Base-by-base conservation (phyloP, 37 sponge, comb jelly and placozoan genomes). In the Aplysina aerophoba region DNA sequence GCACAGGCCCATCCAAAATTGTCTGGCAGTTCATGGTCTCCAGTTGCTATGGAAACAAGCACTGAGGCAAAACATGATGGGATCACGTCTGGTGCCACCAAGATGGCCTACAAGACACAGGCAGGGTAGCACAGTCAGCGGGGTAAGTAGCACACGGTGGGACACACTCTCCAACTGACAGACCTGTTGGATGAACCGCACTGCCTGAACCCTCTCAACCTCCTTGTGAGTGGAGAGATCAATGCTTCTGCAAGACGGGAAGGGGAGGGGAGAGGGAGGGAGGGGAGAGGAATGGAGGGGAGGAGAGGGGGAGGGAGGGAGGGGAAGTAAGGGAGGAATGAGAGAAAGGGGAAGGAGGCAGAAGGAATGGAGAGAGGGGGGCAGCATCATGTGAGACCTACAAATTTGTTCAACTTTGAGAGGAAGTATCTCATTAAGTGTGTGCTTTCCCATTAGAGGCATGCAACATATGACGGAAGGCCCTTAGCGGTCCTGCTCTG, bases 101-200 rank as follows among this genome's bases (percentile, higher is more conserved):
- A 14, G 25, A 92, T 27, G 21, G 81, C 89, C 95, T 94, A 62
- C 12, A 44, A 30, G n/a, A 79, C n/a, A 25, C 28, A 58, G 15
- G 30, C n/a, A 74, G 24, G 15, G 24, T 22, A 74, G 14, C 15
- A 37, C 4, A 74, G 14, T 28, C 5, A 41, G 14, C 5, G 50
- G 77, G 5, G 77, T 13, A 24, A 16, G 20, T 58, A 58, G 17
- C 24, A 62, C 28, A 13, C 11, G 64, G 2, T 28, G 28, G 64
- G n/a, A 13, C 64, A 62, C 11, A 62, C 27, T 13, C 64, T 4
- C 50, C 8, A 44, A 3, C 50, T 13, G 1, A 17, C 90, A 37
- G 57, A 95, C 95, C 88, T 95, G 91, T 31, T 90, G 58, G 22
- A 92, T 73, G 50, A 95, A 95, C 55, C 95, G 84, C 73, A 95